A percentile compares a stretch with the other conserved stretches of the same genome.
These are phyloP conservation scores for Tapera naevia DNA, from an alignment of 2,797 vertebrate genomes.

Conservation along the genomic window DNA sequence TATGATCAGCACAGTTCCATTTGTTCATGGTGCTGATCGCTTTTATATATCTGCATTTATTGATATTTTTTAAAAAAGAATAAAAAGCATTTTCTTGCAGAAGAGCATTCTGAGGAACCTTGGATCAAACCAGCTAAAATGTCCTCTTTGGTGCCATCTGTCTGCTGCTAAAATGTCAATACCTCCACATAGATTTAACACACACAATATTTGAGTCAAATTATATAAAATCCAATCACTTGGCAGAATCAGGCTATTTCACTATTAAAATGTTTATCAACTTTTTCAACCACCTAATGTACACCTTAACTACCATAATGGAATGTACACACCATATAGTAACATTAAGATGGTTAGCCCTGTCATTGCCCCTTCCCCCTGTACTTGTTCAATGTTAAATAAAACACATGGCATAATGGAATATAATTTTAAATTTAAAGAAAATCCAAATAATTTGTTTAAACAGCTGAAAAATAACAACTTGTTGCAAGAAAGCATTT, in stretches of 20 bases:
- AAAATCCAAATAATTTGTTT: neutral
- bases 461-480: neutral
- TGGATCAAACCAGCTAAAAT: neutral
- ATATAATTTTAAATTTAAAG: neutral
- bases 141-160: neutral
- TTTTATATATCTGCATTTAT: neutral
- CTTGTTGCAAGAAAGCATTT: neutral
- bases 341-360: neutral
- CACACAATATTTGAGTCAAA: neutral
- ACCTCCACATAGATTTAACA: neutral
- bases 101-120: neutral
- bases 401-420: neutral
- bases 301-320: neutral
- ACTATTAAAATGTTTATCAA: neutral
- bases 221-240: neutral
- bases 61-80: neutral
- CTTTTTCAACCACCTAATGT: neutral
- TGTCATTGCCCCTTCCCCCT: neutral
- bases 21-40: neutral
- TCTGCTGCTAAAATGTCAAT: neutral
- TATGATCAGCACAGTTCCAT: neutral
- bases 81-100: neutral
- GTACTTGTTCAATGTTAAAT: neutral
- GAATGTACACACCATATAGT: accelerated
- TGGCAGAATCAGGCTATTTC: neutral